Conservation (phyloP, 2,888 invertebrate genomes). For the Leucophenga montana region DNA sequence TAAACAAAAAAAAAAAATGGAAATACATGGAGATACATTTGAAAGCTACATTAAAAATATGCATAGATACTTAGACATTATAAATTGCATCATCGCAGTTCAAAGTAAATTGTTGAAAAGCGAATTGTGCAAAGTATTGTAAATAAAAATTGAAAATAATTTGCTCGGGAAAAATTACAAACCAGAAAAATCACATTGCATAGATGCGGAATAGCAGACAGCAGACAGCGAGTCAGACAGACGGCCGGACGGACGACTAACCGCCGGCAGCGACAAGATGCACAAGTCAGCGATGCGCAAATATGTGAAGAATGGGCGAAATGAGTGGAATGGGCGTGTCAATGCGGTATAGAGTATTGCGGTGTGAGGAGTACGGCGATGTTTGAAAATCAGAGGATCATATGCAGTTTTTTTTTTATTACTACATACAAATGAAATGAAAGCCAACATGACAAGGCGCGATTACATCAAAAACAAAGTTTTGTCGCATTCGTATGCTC, state of each 20-base stretch:
- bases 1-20: no score
- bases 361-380: neutral
- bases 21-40: no score
- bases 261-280: neutral
- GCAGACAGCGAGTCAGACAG: neutral
- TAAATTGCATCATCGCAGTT: no score
- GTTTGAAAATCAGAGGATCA: no score
- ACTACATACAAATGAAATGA: neutral
- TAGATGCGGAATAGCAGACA: constrained; percentile 9
- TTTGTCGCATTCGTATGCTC: neutral
- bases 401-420: no score
- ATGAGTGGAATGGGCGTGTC: constrained; percentile 19
- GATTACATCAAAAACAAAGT: constrained; percentile 11
- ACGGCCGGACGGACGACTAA: no score
- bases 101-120: neutral
- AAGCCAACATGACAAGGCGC: constrained; percentile 6
- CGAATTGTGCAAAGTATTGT: neutral
- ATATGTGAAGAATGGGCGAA: constrained; percentile 10
- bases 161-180: constrained; percentile 15
- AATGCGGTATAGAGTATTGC: neutral
- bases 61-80: no score
- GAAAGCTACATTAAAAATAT: no score
- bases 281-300: constrained; percentile 2
- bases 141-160: constrained; percentile 25
- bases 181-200: constrained; percentile 23